Base-by-base conservation (phyloP, 2,797 vertebrate species). In the Etheostoma nigrum region DNA sequence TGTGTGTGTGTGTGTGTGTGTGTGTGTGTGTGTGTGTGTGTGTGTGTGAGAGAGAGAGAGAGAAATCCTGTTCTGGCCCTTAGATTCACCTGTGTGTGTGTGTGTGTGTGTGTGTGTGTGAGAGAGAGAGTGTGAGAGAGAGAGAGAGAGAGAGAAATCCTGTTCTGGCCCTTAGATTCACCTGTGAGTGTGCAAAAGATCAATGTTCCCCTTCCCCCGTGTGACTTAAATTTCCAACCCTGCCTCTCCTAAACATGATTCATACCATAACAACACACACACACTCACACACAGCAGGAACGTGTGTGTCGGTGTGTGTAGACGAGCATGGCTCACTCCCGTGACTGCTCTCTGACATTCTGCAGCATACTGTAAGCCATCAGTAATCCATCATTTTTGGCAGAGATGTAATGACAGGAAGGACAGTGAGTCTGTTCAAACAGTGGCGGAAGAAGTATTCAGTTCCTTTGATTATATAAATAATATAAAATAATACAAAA, bases 201-300 rank as follows among this genome's bases (percentile, higher is more conserved):
- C 70, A 54, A 13, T 9, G 14, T 16, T n/a, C 12, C 66, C 54
- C 33, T 66, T 42, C 33, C 67, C 78, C 25, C 64, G 48, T 3
- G 8, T 64, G 79, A 83, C 76, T 79, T 83, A 63, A 62, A 61
- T 67, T 78, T 81, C 67, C 78, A 67, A 30, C 62, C 70, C 54
- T 12, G 13, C 64, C 73, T 52, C 52, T 53, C 49, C 52, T 10
- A 33, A 57, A 72, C 78, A 68, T 8, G 62, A 86, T 71, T 61
- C 78, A 63, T 73, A 68, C 74, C 74, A 74, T 14, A 86, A 79
- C 83, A 86, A 81, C 90, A 88, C 86, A 73, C 85, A 72, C 83
- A 42, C 84, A 76, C 84, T 65, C 84, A 67, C 64, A 70, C 86
- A 27, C 86, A 78, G 83, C 78, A 49, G 85, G 85, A 59, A 18